Evolutionary conservation across 2,797 vertebrate genomes (phyloP), one percentile per base, ranked within the genome.

Genomic region (Varecia variegata): DNA sequence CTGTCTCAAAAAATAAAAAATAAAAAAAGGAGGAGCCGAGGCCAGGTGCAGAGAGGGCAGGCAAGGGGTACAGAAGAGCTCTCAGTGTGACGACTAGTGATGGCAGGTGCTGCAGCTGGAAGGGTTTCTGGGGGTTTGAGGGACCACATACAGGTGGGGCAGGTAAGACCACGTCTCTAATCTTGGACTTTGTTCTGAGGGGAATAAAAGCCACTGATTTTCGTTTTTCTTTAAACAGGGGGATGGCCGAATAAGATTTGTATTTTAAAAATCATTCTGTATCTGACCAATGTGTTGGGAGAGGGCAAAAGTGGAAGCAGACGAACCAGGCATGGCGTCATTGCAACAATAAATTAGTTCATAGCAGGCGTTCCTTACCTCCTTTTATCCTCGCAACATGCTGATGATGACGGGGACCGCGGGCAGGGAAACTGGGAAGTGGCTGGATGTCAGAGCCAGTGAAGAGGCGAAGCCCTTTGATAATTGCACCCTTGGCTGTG

Each of bases 71-170:
- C 35, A 4, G 14, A 2, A 8, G 73, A 4, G 10, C 6, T 10
- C 17, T 18, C 3, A 7, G 3, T 5, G 35, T 15, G 60, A 21
- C 10, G 32, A 54, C 2, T 30, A 4, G 4, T 5, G 21, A 15
- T 5, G 32, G 73, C 60, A 58, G 7, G 5, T 35, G 47, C 17
- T 38, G 1, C n/a, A 17, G 17, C 58, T 40, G 15, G 27, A 18
- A 27, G 40, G 62, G 30, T 47, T 71, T 60, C 83, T 70, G n/a
- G 23, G 62, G 17, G 7, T 20, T 40, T 58, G 83, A 60, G n/a
- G 38, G 14, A 58, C 3, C 15, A 20, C 50, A 27, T 30, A 23
- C 30, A 35, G 21, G 9, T 35, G 32, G 17, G 21, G 21, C 21
- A 71, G 35, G 17, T 5, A 45, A 35, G 52, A 32, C 65, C 65